phyloP scores from a whole-genome alignment of 2,888 invertebrate genomes.

The Encarsia formosa region DNA sequence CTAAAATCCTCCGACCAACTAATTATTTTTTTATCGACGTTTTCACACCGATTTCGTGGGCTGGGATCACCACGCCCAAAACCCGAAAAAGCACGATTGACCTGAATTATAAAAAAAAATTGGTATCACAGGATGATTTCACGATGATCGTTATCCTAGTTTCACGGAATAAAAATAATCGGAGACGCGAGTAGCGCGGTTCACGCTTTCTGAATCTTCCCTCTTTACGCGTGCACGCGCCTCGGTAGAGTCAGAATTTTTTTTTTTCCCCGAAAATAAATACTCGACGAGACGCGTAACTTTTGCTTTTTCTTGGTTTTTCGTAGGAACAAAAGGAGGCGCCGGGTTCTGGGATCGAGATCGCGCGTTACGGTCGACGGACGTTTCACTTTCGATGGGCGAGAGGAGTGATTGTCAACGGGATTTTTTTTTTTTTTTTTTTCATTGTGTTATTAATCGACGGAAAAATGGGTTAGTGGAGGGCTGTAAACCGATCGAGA shows the following conservation, averaged over 20 bases:
- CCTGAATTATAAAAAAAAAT: slow-evolving; percentile 15
- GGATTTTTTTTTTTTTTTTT: too few species aligned
- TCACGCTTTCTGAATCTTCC: slow-evolving; percentile 27
- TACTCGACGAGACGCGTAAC: too few species aligned
- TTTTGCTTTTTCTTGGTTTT: too few species aligned
- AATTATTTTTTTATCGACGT: too few species aligned
- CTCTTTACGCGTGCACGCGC: slow-evolving; percentile 13
- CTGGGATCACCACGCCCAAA: background rate
- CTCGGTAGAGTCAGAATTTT: slow-evolving; percentile 18
- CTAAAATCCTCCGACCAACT: too few species aligned
- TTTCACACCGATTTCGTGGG: too few species aligned
- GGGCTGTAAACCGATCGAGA: too few species aligned
- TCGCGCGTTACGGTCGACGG: slow-evolving; percentile 6
- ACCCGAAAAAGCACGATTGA: slow-evolving; percentile 20
- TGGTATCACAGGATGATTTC: slow-evolving; percentile 11
- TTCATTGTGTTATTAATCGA: too few species aligned
- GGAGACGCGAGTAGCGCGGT: slow-evolving; percentile 7
- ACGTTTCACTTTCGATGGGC: slow-evolving; percentile 4
- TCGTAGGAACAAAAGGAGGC: too few species aligned
- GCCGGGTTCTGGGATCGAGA: background rate
- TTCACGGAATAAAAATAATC: slow-evolving; percentile 26
- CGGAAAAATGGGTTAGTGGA: too few species aligned
- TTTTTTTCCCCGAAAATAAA: too few species aligned
- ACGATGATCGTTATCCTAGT: slow-evolving; percentile 25
- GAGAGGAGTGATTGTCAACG: background rate